Base-by-base conservation (phyloP, 2,888 invertebrate genomes). In the Anoplius nigerrimus region DNA sequence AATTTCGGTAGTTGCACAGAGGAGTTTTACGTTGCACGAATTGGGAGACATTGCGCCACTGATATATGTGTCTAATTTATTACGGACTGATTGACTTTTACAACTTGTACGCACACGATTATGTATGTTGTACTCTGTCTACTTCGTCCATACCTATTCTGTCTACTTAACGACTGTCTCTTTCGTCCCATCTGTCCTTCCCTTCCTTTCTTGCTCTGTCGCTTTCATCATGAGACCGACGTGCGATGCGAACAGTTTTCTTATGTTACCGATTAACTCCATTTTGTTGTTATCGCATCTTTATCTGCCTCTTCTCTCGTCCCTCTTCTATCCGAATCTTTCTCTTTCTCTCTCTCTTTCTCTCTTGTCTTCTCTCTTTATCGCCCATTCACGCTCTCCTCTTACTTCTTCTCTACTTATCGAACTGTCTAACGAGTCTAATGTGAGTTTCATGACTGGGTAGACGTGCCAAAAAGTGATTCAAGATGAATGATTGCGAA, bases 311-410 rank as follows among this genome's bases (percentile, higher is more conserved):
- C 48, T 53, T 53, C 53, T 53, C 27, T 55, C 55, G 5, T 34
- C 34, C 34, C n/a, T n/a, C n/a, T n/a, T n/a, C n/a, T n/a, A n/a
- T n/a, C n/a, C n/a, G n/a, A n/a, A n/a, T n/a, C n/a, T n/a, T 68
- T 57, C 62, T 74, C 63, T 62, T 42, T 58, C 45, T 55, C 34
- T 66, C 18, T 61, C n/a, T 22, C 42, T 57, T 42, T 43, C 24
- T 48, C 2, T 34, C 11, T 13, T 43, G 27, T 43, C 42, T 46
- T 48, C 15, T 20, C 13, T 13, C 48, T 51, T 42, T 57, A 18
- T 43, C 34, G 27, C n/a, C 57, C 42, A 64, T 56, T 34, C 59
- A 62, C 67, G 63, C 58, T 54, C 24, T 45, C 45, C 53, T 42
- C 57, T 53, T 42, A 15, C n/a, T 57, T 22, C n/a, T 57, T 22